These are phyloP conservation scores for Oligia fasciuncula DNA, from an alignment of 2,888 invertebrate species.

Conservation along the genomic window DNA sequence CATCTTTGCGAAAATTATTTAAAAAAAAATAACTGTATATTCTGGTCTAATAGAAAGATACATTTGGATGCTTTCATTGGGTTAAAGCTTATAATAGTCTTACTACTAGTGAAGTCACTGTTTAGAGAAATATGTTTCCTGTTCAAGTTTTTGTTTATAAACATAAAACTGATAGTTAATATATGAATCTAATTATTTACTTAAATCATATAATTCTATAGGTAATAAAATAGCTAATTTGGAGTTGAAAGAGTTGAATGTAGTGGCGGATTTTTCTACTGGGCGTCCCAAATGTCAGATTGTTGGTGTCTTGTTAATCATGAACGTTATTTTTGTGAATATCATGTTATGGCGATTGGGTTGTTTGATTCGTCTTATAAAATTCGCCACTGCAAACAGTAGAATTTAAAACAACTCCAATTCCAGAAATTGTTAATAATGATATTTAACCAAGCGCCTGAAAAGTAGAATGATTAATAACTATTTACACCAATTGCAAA, in stretches of 20 bases:
- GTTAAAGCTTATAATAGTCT: slow-evolving; percentile 54
- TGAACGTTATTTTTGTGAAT: slow-evolving; percentile 49
- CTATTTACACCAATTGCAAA: slow-evolving; percentile 50
- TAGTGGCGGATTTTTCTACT: slow-evolving; percentile 43
- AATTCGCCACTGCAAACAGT: slow-evolving; percentile 42
- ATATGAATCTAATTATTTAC: slow-evolving; percentile 57
- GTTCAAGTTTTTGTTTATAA: slow-evolving; percentile 44
- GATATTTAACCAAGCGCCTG: slow-evolving; percentile 42
- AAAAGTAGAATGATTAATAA: slow-evolving; percentile 33
- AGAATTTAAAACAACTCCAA: slow-evolving; percentile 35
- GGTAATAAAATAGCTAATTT: slow-evolving; percentile 53
- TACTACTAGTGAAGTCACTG: slow-evolving; percentile 57
- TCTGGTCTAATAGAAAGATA: slow-evolving; percentile 43
- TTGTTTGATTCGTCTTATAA: slow-evolving; percentile 23
- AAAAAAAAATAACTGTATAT: slow-evolving; percentile 50
- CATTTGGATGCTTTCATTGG: slow-evolving; percentile 59
- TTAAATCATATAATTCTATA: slow-evolving; percentile 62
- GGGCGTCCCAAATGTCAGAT: slow-evolving; percentile 21
- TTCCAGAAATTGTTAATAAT: slow-evolving; percentile 47
- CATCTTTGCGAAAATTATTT: slow-evolving; percentile 33
- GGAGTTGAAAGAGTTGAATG: slow-evolving; percentile 47
- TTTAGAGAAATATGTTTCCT: slow-evolving; percentile 58
- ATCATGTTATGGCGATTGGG: slow-evolving; percentile 47
- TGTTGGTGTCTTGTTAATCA: slow-evolving; percentile 46
- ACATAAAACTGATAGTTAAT: slow-evolving; percentile 54